phyloP scores from a whole-genome alignment of 2,888 invertebrate species.

The Agonum fuliginosum region DNA sequence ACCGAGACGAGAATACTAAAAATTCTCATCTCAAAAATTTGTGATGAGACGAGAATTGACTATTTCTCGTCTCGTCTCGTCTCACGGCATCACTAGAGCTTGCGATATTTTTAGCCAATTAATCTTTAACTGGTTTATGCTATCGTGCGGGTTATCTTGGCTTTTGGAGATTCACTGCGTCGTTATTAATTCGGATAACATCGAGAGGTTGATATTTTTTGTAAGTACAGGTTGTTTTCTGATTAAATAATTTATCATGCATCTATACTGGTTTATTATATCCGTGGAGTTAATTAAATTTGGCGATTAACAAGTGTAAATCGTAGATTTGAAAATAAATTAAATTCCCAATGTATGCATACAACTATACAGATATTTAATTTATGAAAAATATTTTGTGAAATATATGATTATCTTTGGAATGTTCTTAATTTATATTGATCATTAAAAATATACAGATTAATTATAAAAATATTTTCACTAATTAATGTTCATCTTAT shows the following conservation, averaged over 20 bases:
- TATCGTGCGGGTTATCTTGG: constrained; percentile 12
- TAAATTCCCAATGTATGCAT: no score
- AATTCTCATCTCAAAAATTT: no score
- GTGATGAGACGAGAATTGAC: no score
- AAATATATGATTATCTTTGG: neutral
- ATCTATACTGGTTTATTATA: constrained; percentile 16
- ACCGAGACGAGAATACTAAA: no score
- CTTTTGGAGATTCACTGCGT: neutral
- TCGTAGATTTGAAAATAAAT: neutral
- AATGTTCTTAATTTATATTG: constrained; percentile 23
- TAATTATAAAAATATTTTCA: constrained; percentile 10
- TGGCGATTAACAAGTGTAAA: constrained; percentile 10
- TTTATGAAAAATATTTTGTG: constrained; percentile 18
- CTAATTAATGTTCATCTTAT: constrained; percentile 1
- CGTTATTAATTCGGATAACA: constrained; percentile 31
- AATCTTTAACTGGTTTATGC: constrained; percentile 17
- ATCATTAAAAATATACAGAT: constrained; percentile 9
- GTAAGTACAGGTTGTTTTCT: constrained; percentile 21
- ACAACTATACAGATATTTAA: constrained; percentile 26
- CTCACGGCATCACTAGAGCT: no score
- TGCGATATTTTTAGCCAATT: constrained; percentile 16
- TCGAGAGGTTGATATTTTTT: constrained; percentile 18
- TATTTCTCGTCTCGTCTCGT: no score
- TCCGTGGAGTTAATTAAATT: constrained; percentile 32
- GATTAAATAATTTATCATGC: constrained; percentile 46